Evolutionary conservation across 2,888 invertebrate genomes (phyloP).

Genomic region (Spisula subtruncata): DNA sequence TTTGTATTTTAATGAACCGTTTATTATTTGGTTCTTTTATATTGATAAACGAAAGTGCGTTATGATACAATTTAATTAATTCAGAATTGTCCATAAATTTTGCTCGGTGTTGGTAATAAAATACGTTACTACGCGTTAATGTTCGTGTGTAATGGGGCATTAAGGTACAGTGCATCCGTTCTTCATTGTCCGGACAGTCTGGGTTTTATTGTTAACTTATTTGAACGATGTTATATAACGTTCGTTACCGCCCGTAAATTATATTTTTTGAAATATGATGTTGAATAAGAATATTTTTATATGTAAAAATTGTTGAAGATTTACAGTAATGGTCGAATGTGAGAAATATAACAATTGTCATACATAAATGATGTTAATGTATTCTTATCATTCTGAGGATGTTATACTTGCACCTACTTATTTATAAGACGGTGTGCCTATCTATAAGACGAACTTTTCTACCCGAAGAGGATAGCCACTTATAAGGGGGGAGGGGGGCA

Average conservation of each 20-base stretch:
- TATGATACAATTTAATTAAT: background rate
- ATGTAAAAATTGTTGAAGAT: background rate
- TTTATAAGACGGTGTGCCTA: too few relatives aligned
- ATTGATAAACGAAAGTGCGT: background rate
- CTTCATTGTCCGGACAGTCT: background rate
- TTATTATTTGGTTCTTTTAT: too few relatives aligned
- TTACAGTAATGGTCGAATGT: background rate
- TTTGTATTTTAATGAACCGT: too few relatives aligned
- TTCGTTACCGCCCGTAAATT: background rate
- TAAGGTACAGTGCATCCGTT: background rate
- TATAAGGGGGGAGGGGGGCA: too few relatives aligned
- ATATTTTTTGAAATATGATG: background rate
- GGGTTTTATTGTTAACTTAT: slow-evolving; percentile 4
- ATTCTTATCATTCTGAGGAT: too few relatives aligned
- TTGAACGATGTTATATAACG: background rate
- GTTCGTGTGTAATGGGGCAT: background rate
- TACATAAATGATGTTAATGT: too few relatives aligned
- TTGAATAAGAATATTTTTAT: background rate
- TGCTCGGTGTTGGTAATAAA: background rate
- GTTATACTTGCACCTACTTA: too few relatives aligned
- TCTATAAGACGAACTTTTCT: too few relatives aligned
- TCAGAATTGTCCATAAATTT: slow-evolving; percentile 18
- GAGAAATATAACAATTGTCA: too few relatives aligned
- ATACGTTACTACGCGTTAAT: background rate
- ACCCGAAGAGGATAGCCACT: too few relatives aligned